Base-by-base conservation (phyloP, 2,113 vertebrate genomes). In the Gymnarchus niloticus region DNA sequence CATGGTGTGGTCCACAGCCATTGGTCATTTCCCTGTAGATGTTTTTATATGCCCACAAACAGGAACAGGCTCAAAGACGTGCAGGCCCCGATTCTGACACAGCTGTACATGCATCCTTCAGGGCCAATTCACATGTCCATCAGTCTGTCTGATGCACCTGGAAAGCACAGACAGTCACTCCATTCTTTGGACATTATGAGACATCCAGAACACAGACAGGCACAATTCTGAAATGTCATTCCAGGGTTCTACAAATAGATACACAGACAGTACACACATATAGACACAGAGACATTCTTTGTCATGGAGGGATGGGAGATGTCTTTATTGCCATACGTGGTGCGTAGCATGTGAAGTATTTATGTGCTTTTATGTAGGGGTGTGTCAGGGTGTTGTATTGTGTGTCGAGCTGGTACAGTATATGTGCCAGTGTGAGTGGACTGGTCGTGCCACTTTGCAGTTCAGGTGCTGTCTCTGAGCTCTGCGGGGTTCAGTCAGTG, bases 81-180 rank as follows among this genome's bases (percentile, higher is more conserved):
- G 33, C 28, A 10, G n/a, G n/a, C n/a, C n/a, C n/a, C n/a, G n/a
- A 7, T 6, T 41, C 33, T 41, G 65, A 93, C 93, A 91, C 91
- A 94, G 89, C 93, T 94, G 91, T 91, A 85, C 86, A 89, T 87
- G 91, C 91, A 90, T 90, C 89, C 91, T 92, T 92, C 87, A 85
- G 90, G 91, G 88, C n/a, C 90, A 92, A 91, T 90, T 28, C 28
- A 5, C 28, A 33, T 69, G 28, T 73, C 19, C 4, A 73, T n/a
- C n/a, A n/a, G n/a, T n/a, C n/a, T n/a, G n/a, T n/a, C n/a, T 41
- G 12, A 57, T 21, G 28, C 82, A 59, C 37, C 8, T 56, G 33
- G 81, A 6, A 41, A 6, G 21, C 54, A 57, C 3, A 12, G 51
- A 52, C 7, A 37, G 14, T 28, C 28, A 17, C 14, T 12, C 33